Base-by-base conservation (phyloP, 2,113 vertebrate species). In the Chionomys nivalis region DNA sequence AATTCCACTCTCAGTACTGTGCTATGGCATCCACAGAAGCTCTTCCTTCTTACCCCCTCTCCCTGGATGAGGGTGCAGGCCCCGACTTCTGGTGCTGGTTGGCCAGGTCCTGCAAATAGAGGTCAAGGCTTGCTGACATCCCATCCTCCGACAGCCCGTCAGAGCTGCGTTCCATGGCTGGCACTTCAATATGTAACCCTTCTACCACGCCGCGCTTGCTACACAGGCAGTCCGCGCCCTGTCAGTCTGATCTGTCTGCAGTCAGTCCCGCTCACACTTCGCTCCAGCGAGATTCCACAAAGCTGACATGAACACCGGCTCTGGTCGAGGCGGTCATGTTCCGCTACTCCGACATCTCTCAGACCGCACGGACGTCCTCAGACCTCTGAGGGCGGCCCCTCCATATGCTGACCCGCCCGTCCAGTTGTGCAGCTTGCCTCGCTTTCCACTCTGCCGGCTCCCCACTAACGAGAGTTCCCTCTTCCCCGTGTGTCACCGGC, bases 151-250 rank as follows among this genome's bases (percentile, higher is more conserved):
- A 87, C 87, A 78, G 89, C 81, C 89, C 1, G 0, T 96, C 97
- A 95, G 63, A 87, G 95, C 73, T 72, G 14, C 3, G 5, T 47
- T 58, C 39, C 21, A 7, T 26, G 24, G 2, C 86, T 39, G 93
- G 87, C 82, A 73, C 77, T 86, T 68, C 58, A 55, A n/a, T 12
- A 52, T 16, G 81, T 28, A 24, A 91, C 94, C 63, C 52, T 93
- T 96, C 95, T 1, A 2, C 92, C 88, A 63, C 11, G 2, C 85
- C n/a, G 42, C 94, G 90, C 91, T 58, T 58, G 85, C 95, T 61
- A 82, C 75, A 14, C n/a, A 47, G 88, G 44, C 42, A 0, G 61
- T 26, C 91, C 3, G 26, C 0, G 1, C 63, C 42, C 83, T 88
- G 97, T 93, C 96, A 86, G 83, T 91, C 89, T 33, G 26, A 68